Conservation (phyloP, 2,888 invertebrate species). For the Panorpa germanica region DNA sequence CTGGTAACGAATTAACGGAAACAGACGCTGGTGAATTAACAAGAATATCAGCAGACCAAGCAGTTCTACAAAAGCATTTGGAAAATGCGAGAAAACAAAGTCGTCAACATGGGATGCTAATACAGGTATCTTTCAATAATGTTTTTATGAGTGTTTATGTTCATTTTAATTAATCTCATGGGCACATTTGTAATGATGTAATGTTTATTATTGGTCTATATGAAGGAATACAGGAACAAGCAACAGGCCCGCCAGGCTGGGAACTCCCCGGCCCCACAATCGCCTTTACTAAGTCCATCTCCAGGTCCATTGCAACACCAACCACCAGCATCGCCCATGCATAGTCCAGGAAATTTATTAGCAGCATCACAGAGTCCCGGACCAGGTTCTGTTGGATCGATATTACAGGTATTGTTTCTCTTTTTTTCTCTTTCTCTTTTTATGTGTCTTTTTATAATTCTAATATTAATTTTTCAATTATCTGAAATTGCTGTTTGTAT, state of each 20-base stretch:
- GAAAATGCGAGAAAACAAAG: slow-evolving; percentile 65
- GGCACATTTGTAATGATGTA: slow-evolving; percentile 10
- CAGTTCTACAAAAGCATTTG: slow-evolving; percentile 60
- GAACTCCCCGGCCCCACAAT: slow-evolving; percentile 27
- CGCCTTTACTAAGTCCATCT: slow-evolving; percentile 28
- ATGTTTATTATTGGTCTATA: slow-evolving; percentile 12
- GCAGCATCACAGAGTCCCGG: slow-evolving; percentile 24
- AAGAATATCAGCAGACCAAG: slow-evolving; percentile 57
- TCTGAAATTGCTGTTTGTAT: too few relatives aligned
- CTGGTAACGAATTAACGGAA: slow-evolving; percentile 62
- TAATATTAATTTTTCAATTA: too few relatives aligned
- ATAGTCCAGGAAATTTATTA: slow-evolving; percentile 34
- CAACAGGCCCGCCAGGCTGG: too few relatives aligned
- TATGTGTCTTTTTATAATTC: too few relatives aligned
- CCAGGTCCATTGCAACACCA: slow-evolving; percentile 15
- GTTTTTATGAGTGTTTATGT: slow-evolving; percentile 1
- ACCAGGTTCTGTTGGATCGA: slow-evolving; percentile 17
- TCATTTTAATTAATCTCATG: slow-evolving; percentile 2
- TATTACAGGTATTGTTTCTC: slow-evolving; percentile 10
- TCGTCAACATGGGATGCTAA: slow-evolving; percentile 56
- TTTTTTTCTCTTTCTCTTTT: too few relatives aligned
- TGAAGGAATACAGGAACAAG: slow-evolving; percentile 53
- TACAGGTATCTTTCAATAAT: slow-evolving; percentile 37
- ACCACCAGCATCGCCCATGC: slow-evolving; percentile 27
- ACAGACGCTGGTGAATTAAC: slow-evolving; percentile 60